Percentiles rank a stretch among this genome's conserved stretches.
Conservation (phyloP, 2,888 invertebrate species). For the Polydrusus pterygomalis region DNA sequence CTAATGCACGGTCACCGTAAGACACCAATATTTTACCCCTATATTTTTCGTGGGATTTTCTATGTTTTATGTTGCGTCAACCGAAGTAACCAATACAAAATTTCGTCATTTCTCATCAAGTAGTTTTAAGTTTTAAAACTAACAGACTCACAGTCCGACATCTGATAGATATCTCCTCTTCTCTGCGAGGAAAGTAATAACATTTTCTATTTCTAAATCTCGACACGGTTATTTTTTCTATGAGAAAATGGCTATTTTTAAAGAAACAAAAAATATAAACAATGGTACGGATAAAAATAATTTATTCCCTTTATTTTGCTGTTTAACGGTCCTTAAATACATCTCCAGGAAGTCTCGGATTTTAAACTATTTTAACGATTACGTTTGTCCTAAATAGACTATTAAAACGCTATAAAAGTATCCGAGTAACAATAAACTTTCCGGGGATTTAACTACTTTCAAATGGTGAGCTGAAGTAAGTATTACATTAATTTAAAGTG, state of each 20-base stretch:
- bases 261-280: conserved; percentile 5
- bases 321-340: conserved; percentile 20
- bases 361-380: conserved; percentile 40
- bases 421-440: conserved; percentile 46
- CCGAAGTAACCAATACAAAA: too few relatives aligned
- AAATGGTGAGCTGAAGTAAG: conserved; percentile 34
- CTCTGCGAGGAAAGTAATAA: too few relatives aligned
- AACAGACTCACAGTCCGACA: too few relatives aligned
- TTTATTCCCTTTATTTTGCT: conserved; percentile 29
- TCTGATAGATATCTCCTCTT: too few relatives aligned
- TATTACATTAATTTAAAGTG: conserved; percentile 23
- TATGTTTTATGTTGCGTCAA: too few relatives aligned
- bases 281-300: conserved; percentile 4
- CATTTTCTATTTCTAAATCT: too few relatives aligned
- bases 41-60: too few relatives aligned
- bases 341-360: conserved; percentile 29
- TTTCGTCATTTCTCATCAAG: too few relatives aligned
- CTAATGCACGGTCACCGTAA: too few relatives aligned
- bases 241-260: background rate
- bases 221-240: background rate
- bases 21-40: too few relatives aligned
- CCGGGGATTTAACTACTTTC: conserved; percentile 33
- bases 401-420: conserved; percentile 46
- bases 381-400: conserved; percentile 33
- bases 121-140: too few relatives aligned